Evolutionary conservation across 2,888 invertebrate species (phyloP), one percentile per base, ranked within the genome.

Genomic region (Tenthredo scrophulariae): DNA sequence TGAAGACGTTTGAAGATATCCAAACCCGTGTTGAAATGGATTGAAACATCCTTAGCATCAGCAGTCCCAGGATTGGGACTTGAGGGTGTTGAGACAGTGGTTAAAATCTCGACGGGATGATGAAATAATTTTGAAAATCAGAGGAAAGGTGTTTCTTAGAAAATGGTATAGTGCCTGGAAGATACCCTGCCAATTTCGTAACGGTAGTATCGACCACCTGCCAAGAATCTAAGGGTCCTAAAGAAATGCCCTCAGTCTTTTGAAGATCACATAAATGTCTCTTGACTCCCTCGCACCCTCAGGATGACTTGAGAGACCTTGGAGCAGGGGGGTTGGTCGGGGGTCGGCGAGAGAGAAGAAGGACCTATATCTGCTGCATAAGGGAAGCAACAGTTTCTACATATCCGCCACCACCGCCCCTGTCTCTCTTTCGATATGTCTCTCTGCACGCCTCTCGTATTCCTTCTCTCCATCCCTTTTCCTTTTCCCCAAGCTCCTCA

Each of bases 371-470:
- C 77, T 54, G 3, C 54, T 50, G 77, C n/a, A 29, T 43, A 74
- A 40, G 72, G 33, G 77, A 77, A 77, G 77, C 77, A 77, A 77
- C 77, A 77, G 77, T 77, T 77, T 77, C 77, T 50, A 77, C 77
- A 77, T 77, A 54, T 77, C 77, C 29, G 29, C 29, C 6, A 18
- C 46, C 29, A 18, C 77, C 54, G 29, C 77, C 22, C 72, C 43
- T 74, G 72, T 74, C 72, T 22, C 13, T 74, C 72, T 74, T 40
- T 43, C 22, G 2, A 74, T 74, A 43, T 13, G 72, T 74, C 40
- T 74, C 72, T 74, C 72, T 72, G 40, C 10, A 43, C 26, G 72
- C 37, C 70, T 37, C 33, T 70, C 37, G 26, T 67, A 33, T 33
- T 22, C 62, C 26, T 26, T 33, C 4, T 18, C 29, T 43, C 40